Base-by-base conservation (phyloP, 30 jellyfish, hydroid and myxozoan species). In the Sanderia malayensis region DNA sequence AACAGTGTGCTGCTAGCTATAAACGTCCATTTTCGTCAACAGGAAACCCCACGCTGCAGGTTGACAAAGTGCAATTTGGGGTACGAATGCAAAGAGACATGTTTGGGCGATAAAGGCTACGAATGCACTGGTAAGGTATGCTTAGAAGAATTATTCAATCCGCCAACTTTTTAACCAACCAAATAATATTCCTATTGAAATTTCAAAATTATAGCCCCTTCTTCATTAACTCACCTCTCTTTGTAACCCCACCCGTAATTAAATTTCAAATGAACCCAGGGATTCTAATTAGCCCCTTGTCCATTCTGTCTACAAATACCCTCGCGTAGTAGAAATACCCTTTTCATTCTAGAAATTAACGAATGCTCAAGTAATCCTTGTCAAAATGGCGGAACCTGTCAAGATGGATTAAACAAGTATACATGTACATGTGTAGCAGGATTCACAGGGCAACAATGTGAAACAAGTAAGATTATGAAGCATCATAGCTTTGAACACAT, bases 311-410 rank as follows among this genome's bases (percentile, higher is more conserved):
- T n/a, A n/a, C n/a, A n/a, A n/a, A n/a, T n/a, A n/a, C n/a, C n/a
- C n/a, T n/a, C n/a, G n/a, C n/a, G n/a, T n/a, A n/a, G n/a, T n/a
- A n/a, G n/a, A n/a, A 22, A 29, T 63, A 33, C 8, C 0, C 63
- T 6, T 1, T n/a, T 32, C 6, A 27, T 37, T 25, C 13, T 30
- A 41, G 74, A 77, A 23, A 29, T 77, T 10, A 34, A 77, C 52
- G 89, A 77, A 47, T 67, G 79, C 31, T 23, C 68, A 17, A 22
- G 68, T 7, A 41, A 67, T 30, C 79, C 79, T 28, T 67, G 79
- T 41, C 23, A 2, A 7, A 67, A 67, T n/a, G n/a, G n/a, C 68
- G 79, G 79, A 15, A 34, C 79, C 3, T 67, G 79, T 27, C 8
- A 6, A 4, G 79, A 67, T 67, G 29, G 31, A n/a, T 11, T 67